Evolutionary conservation across 2,797 vertebrate genomes (phyloP).

Genomic region (Capromys pilorides): DNA sequence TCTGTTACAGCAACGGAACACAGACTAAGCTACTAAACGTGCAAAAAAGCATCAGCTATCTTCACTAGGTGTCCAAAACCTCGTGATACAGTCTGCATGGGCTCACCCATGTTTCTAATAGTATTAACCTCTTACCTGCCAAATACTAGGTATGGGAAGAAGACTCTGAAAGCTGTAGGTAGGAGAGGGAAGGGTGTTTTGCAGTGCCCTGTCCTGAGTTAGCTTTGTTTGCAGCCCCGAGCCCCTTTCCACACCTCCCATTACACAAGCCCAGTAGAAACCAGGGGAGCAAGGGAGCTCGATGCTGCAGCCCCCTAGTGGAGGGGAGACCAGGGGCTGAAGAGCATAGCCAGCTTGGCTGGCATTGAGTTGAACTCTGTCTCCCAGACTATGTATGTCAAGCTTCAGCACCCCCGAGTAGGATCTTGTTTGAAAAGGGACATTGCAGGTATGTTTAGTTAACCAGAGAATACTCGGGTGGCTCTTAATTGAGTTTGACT

Average conservation of each 20-base stretch:
- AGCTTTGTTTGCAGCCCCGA: neutral
- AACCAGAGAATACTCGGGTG: neutral
- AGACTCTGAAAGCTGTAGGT: neutral
- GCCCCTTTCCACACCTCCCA: neutral
- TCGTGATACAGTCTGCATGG: neutral
- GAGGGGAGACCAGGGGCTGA: neutral
- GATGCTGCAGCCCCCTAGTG: neutral
- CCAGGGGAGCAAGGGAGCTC: neutral
- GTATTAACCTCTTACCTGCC: neutral
- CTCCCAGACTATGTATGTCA: neutral
- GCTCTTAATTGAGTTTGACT: neutral
- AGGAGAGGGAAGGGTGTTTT: neutral
- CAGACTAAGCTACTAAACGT: neutral
- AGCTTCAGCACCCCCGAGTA: neutral
- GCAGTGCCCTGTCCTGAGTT: neutral
- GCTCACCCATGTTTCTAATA: neutral
- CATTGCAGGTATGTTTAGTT: neutral
- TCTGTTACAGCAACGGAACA: neutral
- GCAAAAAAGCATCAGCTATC: neutral
- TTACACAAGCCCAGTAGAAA: neutral
- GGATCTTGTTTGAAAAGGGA: neutral
- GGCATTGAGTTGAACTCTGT: neutral
- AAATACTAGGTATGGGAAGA: neutral
- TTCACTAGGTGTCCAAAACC: neutral
- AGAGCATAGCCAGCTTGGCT: neutral